Evolutionary conservation across 2,888 invertebrate species (phyloP).

Genomic region (Lordiphosa fenestrarum): DNA sequence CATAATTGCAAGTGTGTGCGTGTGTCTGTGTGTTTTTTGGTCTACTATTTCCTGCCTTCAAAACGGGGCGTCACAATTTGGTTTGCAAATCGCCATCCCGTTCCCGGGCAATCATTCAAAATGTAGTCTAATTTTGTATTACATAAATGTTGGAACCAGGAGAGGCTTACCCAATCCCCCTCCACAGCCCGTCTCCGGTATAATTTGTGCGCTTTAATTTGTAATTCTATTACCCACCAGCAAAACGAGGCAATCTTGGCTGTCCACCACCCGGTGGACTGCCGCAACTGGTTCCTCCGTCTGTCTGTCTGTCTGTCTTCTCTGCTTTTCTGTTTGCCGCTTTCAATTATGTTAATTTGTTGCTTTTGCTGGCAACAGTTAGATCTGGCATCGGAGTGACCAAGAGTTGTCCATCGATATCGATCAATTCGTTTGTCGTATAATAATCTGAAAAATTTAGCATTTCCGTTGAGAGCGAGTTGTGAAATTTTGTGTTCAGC

Average conservation of each 20-base stretch:
- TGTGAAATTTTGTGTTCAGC: slow-evolving; percentile 57
- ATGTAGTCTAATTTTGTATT: slow-evolving; percentile 71
- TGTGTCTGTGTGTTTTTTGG: slow-evolving; percentile 10
- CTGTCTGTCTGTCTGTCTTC: slow-evolving; percentile 29
- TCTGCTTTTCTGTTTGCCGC: slow-evolving; percentile 46
- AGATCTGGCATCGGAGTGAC: slow-evolving; percentile 40
- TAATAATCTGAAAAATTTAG: slow-evolving; percentile 73
- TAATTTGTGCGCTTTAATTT: slow-evolving; percentile 75
- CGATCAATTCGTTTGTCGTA: slow-evolving; percentile 45
- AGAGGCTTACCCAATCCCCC: slow-evolving; percentile 1
- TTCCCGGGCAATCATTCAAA: slow-evolving; percentile 64
- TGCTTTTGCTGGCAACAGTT: slow-evolving; percentile 65
- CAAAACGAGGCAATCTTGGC: slow-evolving; percentile 50
- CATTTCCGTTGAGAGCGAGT: slow-evolving; percentile 64
- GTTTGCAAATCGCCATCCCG: slow-evolving; percentile 56
- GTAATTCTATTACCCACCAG: slow-evolving; percentile 72
- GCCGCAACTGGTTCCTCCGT: slow-evolving; percentile 48
- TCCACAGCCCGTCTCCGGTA: slow-evolving; percentile 42
- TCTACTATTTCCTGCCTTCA: slow-evolving; percentile 28
- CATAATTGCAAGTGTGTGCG: slow-evolving; percentile 27
- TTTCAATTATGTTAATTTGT: slow-evolving; percentile 71
- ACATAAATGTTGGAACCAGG: slow-evolving; percentile 51
- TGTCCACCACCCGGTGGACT: slow-evolving; percentile 22
- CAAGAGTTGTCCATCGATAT: slow-evolving; percentile 44
- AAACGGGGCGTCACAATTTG: slow-evolving; percentile 51